These are phyloP conservation scores for Circaetus gallicus DNA, from an alignment of 2,113 vertebrate species.

Conservation along the genomic window DNA sequence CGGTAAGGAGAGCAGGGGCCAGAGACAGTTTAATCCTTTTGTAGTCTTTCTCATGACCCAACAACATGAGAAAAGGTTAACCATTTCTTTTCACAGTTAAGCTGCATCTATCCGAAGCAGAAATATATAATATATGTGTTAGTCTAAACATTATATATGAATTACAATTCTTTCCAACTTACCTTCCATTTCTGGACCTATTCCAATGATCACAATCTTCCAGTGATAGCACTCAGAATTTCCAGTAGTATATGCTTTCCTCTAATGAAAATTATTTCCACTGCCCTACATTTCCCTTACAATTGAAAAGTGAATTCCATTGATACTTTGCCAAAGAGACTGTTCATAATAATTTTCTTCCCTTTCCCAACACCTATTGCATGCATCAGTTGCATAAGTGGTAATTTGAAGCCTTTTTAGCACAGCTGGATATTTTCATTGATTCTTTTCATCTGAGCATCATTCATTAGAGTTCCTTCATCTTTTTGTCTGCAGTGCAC, in stretches of 20 bases:
- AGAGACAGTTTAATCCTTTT: neutral
- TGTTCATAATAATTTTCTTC: constrained; percentile 54
- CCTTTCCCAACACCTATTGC: constrained; percentile 38
- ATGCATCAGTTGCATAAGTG: constrained; percentile 47
- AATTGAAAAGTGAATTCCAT: constrained; percentile 44
- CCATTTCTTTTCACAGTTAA: neutral
- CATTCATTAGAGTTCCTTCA: constrained; percentile 51
- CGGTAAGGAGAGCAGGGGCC: neutral
- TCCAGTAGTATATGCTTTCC: constrained; percentile 5
- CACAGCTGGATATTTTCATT: constrained; percentile 61
- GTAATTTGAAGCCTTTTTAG: constrained; percentile 53
- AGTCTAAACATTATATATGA: neutral
- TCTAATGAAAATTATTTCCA: constrained; percentile 50
- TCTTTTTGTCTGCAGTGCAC: neutral
- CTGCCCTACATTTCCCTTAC: constrained; percentile 37
- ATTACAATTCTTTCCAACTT: constrained; percentile 6
- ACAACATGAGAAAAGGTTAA: neutral
- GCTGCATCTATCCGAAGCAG: neutral
- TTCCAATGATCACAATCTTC: neutral
- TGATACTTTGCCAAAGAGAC: constrained; percentile 51
- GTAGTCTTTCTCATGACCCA: neutral
- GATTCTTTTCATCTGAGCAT: constrained; percentile 63
- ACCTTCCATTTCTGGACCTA: neutral
- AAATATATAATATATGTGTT: neutral
- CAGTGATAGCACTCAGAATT: constrained; percentile 4